These are phyloP conservation scores for Palythoa grandis DNA, from an alignment of 92 coral and sea anemone genomes.

Conservation along the genomic window DNA sequence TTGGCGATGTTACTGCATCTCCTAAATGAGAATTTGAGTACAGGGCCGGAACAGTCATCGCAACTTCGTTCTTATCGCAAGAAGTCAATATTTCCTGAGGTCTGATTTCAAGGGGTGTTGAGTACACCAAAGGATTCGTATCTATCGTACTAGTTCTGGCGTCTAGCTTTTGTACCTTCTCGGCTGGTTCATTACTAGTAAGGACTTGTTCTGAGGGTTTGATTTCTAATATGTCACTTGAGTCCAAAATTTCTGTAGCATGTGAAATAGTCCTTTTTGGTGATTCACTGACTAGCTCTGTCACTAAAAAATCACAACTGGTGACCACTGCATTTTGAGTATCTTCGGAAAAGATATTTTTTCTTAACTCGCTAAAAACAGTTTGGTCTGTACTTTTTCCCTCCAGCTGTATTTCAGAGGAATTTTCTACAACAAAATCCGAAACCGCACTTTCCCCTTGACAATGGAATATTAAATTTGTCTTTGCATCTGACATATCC, in stretches of 20 bases:
- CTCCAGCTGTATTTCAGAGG: background rate
- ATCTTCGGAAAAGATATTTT: background rate
- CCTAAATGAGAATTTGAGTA: background rate
- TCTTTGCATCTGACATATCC: background rate
- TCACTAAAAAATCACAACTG: background rate
- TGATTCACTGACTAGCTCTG: conserved; percentile 21
- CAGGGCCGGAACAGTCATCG: background rate
- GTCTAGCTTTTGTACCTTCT: conserved; percentile 29
- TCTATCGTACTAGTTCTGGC: background rate
- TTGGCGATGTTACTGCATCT: background rate
- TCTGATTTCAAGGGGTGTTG: background rate
- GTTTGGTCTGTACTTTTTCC: background rate
- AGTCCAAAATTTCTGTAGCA: background rate
- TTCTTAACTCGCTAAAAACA: background rate
- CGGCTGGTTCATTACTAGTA: conserved; percentile 17
- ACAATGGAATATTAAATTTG: conserved; percentile 2
- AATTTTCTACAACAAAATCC: background rate
- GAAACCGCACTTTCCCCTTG: background rate
- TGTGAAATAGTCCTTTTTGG: background rate
- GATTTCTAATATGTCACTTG: background rate
- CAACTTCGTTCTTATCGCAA: background rate
- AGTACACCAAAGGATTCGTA: background rate
- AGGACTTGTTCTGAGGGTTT: background rate
- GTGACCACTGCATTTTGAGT: background rate
- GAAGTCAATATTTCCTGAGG: background rate